phyloP scores from a whole-genome alignment of 1,140 invertebrate species.

The Musca vetustissima region DNA sequence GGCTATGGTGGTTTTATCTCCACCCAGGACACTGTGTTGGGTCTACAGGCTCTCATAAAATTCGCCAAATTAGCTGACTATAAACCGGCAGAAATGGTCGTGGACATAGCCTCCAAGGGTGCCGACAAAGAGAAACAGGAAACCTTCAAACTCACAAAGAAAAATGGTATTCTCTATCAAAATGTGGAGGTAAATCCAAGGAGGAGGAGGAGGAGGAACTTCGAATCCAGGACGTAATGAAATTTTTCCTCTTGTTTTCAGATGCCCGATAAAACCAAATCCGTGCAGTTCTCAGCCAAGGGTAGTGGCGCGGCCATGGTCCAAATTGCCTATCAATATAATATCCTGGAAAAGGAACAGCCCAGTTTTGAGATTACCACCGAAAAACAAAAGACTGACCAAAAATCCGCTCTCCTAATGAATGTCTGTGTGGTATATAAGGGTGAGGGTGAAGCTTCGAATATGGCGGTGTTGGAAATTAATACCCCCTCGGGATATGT shows the following conservation, averaged over 20 bases:
- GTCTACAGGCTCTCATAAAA: slow-evolving; percentile 65
- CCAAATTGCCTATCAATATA: slow-evolving; percentile 79
- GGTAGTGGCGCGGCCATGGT: slow-evolving; percentile 78
- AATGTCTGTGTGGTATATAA: slow-evolving; percentile 66
- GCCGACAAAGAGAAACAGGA: slow-evolving; percentile 39
- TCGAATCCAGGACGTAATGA: too few species aligned
- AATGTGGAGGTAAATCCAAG: slow-evolving; percentile 40
- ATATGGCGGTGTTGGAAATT: slow-evolving; percentile 90
- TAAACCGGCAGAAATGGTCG: slow-evolving; percentile 39
- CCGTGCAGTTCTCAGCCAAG: slow-evolving; percentile 63
- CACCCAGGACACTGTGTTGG: slow-evolving; percentile 69
- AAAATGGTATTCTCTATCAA: slow-evolving; percentile 47
- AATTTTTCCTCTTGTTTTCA: background rate
- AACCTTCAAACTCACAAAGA: slow-evolving; percentile 36
- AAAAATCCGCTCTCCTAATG: slow-evolving; percentile 61
- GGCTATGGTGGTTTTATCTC: slow-evolving; percentile 75
- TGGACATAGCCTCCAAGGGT: slow-evolving; percentile 34
- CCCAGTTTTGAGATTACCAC: slow-evolving; percentile 74
- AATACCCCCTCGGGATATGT: slow-evolving; percentile 81
- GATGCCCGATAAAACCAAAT: slow-evolving; percentile 40
- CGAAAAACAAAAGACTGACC: slow-evolving; percentile 65
- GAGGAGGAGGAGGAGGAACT: too few species aligned
- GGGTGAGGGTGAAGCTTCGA: slow-evolving; percentile 59
- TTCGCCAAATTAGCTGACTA: slow-evolving; percentile 58
- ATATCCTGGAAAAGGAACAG: slow-evolving; percentile 78